A percentile compares a stretch with the other conserved stretches of the same genome.
These are phyloP conservation scores for Panonychus citri DNA, from an alignment of 1,140 invertebrate genomes.

Conservation along the genomic window DNA sequence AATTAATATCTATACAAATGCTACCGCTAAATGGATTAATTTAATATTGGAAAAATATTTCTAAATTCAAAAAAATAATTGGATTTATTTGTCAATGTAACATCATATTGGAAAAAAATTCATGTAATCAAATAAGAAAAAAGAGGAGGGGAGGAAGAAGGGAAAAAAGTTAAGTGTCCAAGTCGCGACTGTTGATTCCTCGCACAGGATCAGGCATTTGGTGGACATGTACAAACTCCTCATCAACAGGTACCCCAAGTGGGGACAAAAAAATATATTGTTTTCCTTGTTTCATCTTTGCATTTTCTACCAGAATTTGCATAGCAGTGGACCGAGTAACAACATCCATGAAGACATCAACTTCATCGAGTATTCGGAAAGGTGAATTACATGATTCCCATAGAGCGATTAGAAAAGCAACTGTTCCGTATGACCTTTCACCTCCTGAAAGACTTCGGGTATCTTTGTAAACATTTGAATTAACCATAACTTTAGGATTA, in stretches of 20 bases:
- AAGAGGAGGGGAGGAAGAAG: too few relatives aligned
- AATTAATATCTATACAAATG: too few relatives aligned
- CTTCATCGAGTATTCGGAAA: conserved; percentile 89
- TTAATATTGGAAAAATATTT: too few relatives aligned
- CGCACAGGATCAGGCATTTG: conserved; percentile 7
- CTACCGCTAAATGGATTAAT: too few relatives aligned
- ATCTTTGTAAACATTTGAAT: conserved; percentile 11
- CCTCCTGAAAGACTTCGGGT: conserved; percentile 56
- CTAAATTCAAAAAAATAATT: too few relatives aligned
- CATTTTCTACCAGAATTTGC: conserved; percentile 23
- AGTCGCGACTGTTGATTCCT: neutral
- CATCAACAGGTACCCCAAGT: conserved; percentile 16
- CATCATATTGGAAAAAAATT: too few relatives aligned
- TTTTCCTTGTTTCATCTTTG: conserved; percentile 17
- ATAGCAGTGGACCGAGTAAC: conserved; percentile 24
- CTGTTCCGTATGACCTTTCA: conserved; percentile 78
- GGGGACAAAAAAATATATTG: conserved; percentile 28
- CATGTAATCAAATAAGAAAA: too few relatives aligned
- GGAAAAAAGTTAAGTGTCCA: too few relatives aligned
- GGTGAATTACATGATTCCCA: conserved; percentile 76
- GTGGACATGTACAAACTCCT: neutral
- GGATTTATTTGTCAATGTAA: too few relatives aligned
- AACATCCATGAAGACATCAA: conserved; percentile 79
- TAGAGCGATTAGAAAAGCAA: conserved; percentile 73
- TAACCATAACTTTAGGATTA: conserved; percentile 7